phyloP scores from a whole-genome alignment of 1,140 invertebrate species.

The Ceratina australensis region DNA sequence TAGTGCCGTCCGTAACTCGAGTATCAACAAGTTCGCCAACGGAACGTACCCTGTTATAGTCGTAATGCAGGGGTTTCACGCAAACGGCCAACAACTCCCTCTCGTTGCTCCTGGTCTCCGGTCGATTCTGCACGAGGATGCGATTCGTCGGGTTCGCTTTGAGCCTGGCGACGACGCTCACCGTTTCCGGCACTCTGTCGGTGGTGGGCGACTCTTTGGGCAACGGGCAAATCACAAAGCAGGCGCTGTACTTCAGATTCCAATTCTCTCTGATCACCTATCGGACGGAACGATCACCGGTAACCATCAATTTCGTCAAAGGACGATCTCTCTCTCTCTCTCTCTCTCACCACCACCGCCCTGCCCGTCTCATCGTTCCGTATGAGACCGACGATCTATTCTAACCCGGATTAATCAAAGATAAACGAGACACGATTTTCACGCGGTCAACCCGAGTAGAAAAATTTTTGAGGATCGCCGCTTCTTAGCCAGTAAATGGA shows the following conservation, averaged over 20 bases:
- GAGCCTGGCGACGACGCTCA: conserved; percentile 83
- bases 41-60: conserved; percentile 86
- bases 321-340: too few species aligned
- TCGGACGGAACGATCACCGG: neutral
- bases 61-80: conserved; percentile 95
- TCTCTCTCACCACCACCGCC: too few species aligned
- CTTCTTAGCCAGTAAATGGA: too few species aligned
- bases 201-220: conserved; percentile 76
- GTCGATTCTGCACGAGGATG: conserved; percentile 79
- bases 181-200: conserved; percentile 79
- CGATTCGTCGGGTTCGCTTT: conserved; percentile 83
- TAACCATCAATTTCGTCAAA: neutral
- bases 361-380: too few species aligned
- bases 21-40: neutral
- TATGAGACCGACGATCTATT: too few species aligned
- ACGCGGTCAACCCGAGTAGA: too few species aligned
- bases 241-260: conserved; percentile 95
- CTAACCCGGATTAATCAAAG: too few species aligned
- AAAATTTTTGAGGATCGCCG: too few species aligned
- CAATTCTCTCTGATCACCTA: conserved; percentile 94
- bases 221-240: conserved; percentile 91
- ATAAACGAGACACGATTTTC: too few species aligned
- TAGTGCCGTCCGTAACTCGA: neutral
- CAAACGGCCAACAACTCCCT: conserved; percentile 87
- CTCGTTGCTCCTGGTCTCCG: conserved; percentile 76